Base-by-base conservation (phyloP, 2,113 vertebrate species). In the Gallinago undulata region DNA sequence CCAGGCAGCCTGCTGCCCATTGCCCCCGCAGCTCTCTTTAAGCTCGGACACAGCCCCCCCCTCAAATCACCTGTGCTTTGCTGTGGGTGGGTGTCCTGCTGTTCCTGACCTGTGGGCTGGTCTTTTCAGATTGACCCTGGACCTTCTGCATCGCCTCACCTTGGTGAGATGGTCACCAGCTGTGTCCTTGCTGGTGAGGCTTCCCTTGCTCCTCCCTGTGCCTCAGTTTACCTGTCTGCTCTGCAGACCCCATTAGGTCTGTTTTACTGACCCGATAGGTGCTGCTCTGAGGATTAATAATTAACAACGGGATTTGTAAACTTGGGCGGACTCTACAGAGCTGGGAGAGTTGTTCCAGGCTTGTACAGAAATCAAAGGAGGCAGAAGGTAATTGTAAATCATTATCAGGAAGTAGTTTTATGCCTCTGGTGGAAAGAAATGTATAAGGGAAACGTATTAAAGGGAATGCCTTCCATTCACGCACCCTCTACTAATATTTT, bases 341-440 rank as follows among this genome's bases (percentile, higher is more conserved):
- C 62, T 87, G 13, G 7, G 63, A 59, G 76, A 10, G 3, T 37
- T 45, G 77, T 95, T 89, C 51, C 3, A 64, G 47, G 69, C 80
- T 89, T 39, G 60, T 67, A 3, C 27, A 89, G 92, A 69, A 96
- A 95, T 89, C 91, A 94, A 93, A 94, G 94, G 90, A 75, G 89
- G 84, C 43, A 94, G 80, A 14, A 89, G 47, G 86, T n/a, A 69
- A 64, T 19, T 69, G 74, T 77, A 91, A 94, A 89, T 94, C n/a
- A 56, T 31, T 94, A 80, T 93, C 84, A 84, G 95, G 93, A 94
- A 92, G 84, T 59, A 5, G 18, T 77, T 93, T 75, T 82, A 7
- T 94, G 57, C 86, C 41, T 94, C 70, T 62, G 66, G 45, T 62
- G 37, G 77, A 57, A 47, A 83, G 66, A 84, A 59, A 85, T 33